A percentile compares a stretch with the other conserved stretches of the same genome.
These are phyloP conservation scores for Nemoura dubitans DNA, from an alignment of 2,888 invertebrate species.

Conservation along the genomic window DNA sequence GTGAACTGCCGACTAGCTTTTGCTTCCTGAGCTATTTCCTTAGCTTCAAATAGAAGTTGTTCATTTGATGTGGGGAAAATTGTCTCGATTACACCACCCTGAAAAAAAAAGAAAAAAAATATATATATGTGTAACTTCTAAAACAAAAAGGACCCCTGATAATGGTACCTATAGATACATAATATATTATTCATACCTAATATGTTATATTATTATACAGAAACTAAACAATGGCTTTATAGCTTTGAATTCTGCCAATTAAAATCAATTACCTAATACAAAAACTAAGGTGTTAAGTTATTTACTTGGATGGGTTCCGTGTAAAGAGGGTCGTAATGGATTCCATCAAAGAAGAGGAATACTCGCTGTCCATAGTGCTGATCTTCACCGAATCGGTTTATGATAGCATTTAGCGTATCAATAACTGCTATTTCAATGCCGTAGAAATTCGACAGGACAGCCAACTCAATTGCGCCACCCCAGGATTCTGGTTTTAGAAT, in stretches of 20 bases:
- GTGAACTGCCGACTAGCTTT: constrained; percentile 91
- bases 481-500: constrained; percentile 88
- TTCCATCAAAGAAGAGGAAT: constrained; percentile 92
- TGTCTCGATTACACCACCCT: constrained; percentile 79
- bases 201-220: no score
- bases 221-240: no score
- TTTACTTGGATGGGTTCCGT: constrained; percentile 82
- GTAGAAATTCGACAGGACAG: constrained; percentile 85
- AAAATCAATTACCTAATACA: neutral
- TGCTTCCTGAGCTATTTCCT: constrained; percentile 86
- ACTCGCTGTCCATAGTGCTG: constrained; percentile 83
- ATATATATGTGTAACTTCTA: no score
- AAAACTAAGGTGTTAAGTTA: neutral
- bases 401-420: constrained; percentile 87
- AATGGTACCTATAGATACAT: no score
- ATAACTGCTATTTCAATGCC: constrained; percentile 93
- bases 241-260: no score
- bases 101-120: constrained; percentile 55
- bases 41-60: constrained; percentile 78
- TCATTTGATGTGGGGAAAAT: constrained; percentile 82
- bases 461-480: constrained; percentile 96
- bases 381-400: constrained; percentile 94
- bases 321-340: constrained; percentile 94
- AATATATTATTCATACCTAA: no score
- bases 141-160: no score